Evolutionary conservation across 2,113 vertebrate species (phyloP).

Genomic region (Mandrillus leucophaeus): DNA sequence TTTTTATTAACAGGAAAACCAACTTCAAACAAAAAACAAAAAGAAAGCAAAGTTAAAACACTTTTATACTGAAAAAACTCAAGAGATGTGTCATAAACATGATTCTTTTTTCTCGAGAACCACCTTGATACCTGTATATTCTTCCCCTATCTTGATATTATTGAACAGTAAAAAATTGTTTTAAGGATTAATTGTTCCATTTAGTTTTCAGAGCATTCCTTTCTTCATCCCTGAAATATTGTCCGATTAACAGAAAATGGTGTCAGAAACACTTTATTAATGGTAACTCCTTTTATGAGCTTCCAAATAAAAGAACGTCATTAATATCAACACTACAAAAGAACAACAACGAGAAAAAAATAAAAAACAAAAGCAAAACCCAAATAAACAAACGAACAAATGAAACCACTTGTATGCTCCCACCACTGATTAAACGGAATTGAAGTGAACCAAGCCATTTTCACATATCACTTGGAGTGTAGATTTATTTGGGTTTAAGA

Average conservation of each 20-base stretch:
- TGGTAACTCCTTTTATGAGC: neutral
- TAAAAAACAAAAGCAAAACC: neutral
- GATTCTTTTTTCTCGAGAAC: neutral
- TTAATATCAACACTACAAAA: neutral
- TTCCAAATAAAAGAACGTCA: conserved; percentile 56
- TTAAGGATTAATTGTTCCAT: conserved; percentile 4
- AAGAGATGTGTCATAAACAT: neutral
- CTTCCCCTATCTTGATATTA: neutral
- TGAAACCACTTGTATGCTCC: neutral
- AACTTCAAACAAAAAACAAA: neutral
- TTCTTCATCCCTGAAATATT: conserved; percentile 47
- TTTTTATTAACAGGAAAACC: conserved; percentile 32
- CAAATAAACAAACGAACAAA: neutral
- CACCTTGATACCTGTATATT: neutral
- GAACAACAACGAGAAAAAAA: neutral
- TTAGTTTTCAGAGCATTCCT: conserved; percentile 28
- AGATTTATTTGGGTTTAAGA: conserved; percentile 75
- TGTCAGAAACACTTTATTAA: conserved; percentile 64
- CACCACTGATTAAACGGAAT: conserved; percentile 50
- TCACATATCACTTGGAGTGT: conserved; percentile 63
- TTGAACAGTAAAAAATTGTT: neutral
- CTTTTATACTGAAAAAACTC: neutral
- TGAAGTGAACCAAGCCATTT: conserved; percentile 58
- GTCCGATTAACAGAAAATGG: conserved; percentile 28
- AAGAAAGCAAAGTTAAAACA: neutral